These are phyloP conservation scores for Amphipyra berbera DNA, from an alignment of 2,888 invertebrate genomes.

Conservation along the genomic window DNA sequence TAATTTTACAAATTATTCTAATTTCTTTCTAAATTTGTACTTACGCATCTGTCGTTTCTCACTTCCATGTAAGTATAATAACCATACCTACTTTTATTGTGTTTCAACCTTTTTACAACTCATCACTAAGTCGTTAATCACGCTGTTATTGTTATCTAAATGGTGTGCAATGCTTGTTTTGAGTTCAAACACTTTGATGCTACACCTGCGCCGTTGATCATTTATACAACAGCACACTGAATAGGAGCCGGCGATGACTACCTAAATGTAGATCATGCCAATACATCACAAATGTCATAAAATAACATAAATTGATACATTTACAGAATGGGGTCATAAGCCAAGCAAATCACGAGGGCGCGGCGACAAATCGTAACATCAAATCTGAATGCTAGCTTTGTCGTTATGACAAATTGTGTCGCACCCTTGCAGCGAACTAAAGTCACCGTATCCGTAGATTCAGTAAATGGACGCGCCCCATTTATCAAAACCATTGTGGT, in stretches of 20 bases:
- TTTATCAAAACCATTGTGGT: constrained; percentile 39
- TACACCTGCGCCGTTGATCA: constrained; percentile 64
- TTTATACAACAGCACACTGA: constrained; percentile 51
- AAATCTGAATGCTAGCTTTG: constrained; percentile 71
- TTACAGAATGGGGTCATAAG: constrained; percentile 63
- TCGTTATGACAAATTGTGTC: constrained; percentile 74
- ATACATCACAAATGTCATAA: constrained; percentile 40
- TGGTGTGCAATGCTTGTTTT: constrained; percentile 62
- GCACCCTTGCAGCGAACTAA: constrained; percentile 58
- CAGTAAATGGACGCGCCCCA: constrained; percentile 51
- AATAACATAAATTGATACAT: constrained; percentile 64
- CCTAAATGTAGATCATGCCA: constrained; percentile 32
- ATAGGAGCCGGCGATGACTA: constrained; percentile 30
- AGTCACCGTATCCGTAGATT: constrained; percentile 52
- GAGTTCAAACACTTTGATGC: constrained; percentile 71
- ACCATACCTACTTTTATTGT: constrained; percentile 29
- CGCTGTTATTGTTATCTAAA: constrained; percentile 66
- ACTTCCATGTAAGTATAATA: constrained; percentile 4
- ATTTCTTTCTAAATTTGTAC: neutral
- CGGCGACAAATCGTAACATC: constrained; percentile 64
- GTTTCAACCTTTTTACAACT: constrained; percentile 40
- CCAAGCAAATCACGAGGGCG: constrained; percentile 59
- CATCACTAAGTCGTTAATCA: constrained; percentile 57
- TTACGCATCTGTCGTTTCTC: no score
- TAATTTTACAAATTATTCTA: neutral